Evolutionary conservation across 2,113 vertebrate species (phyloP), one percentile per base, ranked within the genome.

Genomic region (Sclerurus mexicanus): DNA sequence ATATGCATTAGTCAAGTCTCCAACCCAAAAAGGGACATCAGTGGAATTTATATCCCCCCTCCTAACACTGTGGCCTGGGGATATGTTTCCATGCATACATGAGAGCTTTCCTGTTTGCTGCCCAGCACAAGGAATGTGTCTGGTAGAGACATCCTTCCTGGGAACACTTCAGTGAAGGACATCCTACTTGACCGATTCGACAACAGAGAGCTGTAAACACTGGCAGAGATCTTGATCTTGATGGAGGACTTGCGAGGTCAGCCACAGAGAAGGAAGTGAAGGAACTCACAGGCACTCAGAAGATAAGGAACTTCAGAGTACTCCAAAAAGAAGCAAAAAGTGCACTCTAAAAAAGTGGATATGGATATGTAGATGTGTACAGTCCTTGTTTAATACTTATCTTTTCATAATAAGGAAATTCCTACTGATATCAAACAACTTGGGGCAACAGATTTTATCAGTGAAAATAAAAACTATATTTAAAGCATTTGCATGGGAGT

Each of bases 161-260:
- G 88, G 44, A 81, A 6, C 87, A 84, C 93, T 96, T 84, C 75
- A 92, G 68, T 71, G 85, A 90, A 96, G 95, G 68, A 88, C 60
- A 66, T 86, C 59, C 85, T 83, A 35, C 76, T 90, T 63, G 44
- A 89, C 28, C 0, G 6, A 37, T 49, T 39, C 76, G 52, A 64
- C 3, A 22, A 74, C 71, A 67, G 59, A 88, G 46, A 20, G 20
- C 1, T 86, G 56, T 69, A 92, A 96, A 86, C 72, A 80, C 42
- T 49, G 33, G 31, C 55, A 47, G 44, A 28, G 18, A 50, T 39
- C 40, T 60, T 80, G 14, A 50, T 76, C 66, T 63, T 53, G 35
- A 58, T 59, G 3, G 10, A 92, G 56, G 79, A 84, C 55, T 64
- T 64, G 75, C 84, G 80, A 84, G 64, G 22, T 71, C 87, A 86